These are phyloP conservation scores for Caenorhabditis inopinata DNA, from an alignment of 1,140 invertebrate genomes.

Conservation along the genomic window DNA sequence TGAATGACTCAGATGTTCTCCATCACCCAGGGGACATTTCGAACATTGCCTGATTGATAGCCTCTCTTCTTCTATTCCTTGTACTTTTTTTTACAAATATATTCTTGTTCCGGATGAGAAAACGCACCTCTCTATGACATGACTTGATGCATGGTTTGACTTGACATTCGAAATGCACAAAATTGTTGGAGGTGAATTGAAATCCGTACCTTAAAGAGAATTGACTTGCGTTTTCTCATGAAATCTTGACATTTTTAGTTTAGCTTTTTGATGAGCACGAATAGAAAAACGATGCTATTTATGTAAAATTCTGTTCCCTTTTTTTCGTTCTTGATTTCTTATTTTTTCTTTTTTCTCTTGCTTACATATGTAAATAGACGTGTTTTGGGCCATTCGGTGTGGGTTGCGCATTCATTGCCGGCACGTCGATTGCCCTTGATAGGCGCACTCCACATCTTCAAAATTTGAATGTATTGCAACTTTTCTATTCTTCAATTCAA, in stretches of 20 bases:
- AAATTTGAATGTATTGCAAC: not conserved
- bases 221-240: not conserved
- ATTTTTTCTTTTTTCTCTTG: not conserved
- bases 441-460: constrained; percentile 45
- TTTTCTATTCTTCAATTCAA: not conserved
- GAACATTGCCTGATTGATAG: not conserved
- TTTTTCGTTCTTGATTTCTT: not conserved
- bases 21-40: not conserved
- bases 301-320: not conserved
- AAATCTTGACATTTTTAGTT: not conserved
- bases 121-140: constrained; percentile 41
- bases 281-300: too few relatives aligned
- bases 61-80: too few relatives aligned
- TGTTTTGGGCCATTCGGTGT: constrained; percentile 46
- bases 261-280: not conserved
- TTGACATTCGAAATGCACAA: constrained; percentile 42
- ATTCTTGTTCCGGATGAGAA: not conserved
- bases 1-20: constrained; percentile 3
- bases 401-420: constrained; percentile 37
- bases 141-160: constrained; percentile 46
- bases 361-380: constrained; percentile 51
- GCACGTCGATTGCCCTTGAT: constrained; percentile 46
- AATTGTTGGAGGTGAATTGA: constrained; percentile 37
- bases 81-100: not conserved
- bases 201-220: constrained; percentile 23